Conservation (phyloP, 2,888 invertebrate species). For the Nomada fabriciana region DNA sequence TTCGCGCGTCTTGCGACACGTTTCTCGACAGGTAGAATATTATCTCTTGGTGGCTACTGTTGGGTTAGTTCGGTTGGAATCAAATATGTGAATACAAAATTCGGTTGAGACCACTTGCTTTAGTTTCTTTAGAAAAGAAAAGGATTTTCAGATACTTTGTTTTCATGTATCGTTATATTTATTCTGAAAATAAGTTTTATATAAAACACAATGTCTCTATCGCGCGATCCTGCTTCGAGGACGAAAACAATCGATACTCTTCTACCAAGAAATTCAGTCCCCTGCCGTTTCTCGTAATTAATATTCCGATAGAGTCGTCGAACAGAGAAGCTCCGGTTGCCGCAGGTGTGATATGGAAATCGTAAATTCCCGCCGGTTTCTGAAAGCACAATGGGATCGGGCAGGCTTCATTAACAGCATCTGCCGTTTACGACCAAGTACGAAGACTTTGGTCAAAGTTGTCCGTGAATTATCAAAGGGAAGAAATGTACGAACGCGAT, state of each 20-base stretch:
- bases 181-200: too few relatives aligned
- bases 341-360: constrained; percentile 61
- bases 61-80: too few relatives aligned
- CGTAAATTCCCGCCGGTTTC: constrained; percentile 47
- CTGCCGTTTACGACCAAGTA: constrained; percentile 48
- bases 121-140: too few relatives aligned
- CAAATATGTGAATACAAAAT: too few relatives aligned
- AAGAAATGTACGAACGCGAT: not conserved
- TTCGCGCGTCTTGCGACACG: not conserved
- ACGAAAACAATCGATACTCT: constrained; percentile 14
- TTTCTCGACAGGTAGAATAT: not conserved
- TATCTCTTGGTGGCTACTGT: too few relatives aligned
- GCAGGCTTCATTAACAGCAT: constrained; percentile 56
- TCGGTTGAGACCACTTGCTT: too few relatives aligned
- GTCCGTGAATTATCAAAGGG: constrained; percentile 30
- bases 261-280: not conserved
- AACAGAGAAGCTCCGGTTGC: constrained; percentile 34
- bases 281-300: constrained; percentile 39
- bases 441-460: constrained; percentile 10
- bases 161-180: too few relatives aligned
- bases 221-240: not conserved
- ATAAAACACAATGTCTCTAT: too few relatives aligned
- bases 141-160: too few relatives aligned
- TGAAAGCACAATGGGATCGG: constrained; percentile 42
- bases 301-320: constrained; percentile 45